These are phyloP conservation scores for Sericinus montela DNA, from an alignment of 2,888 invertebrate species.

Conservation along the genomic window DNA sequence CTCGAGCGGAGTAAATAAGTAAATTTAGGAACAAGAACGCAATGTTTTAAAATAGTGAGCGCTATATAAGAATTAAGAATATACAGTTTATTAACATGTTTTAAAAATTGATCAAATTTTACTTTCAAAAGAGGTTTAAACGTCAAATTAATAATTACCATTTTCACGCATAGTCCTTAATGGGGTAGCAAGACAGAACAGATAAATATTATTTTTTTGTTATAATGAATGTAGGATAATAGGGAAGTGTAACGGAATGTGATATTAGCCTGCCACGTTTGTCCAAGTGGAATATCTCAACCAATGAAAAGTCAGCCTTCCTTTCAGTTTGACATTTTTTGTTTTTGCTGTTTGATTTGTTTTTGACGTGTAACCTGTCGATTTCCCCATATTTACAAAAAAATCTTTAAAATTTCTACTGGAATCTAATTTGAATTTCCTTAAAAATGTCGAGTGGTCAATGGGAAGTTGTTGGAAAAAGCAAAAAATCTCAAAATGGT, in stretches of 20 bases:
- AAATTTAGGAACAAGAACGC: no score
- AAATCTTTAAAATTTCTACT: constrained; percentile 33
- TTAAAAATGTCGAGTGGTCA: constrained; percentile 75
- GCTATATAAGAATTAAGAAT: no score
- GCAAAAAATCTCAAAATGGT: constrained; percentile 79
- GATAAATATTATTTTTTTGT: no score
- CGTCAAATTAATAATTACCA: no score
- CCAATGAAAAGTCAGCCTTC: constrained; percentile 48
- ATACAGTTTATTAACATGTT: no score
- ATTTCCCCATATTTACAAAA: constrained; percentile 65
- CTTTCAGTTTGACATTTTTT: constrained; percentile 46
- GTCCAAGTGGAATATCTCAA: constrained; percentile 60
- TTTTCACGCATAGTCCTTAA: no score
- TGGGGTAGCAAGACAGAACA: no score
- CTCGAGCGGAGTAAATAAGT: no score
- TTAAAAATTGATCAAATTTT: no score
- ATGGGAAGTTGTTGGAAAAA: constrained; percentile 86
- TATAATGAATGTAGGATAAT: no score
- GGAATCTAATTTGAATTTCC: constrained; percentile 19
- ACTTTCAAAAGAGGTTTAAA: no score
- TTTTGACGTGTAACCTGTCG: constrained; percentile 72
- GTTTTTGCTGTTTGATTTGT: constrained; percentile 40
- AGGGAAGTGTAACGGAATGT: constrained; percentile 24
- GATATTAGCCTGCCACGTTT: constrained; percentile 57
- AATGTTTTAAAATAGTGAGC: no score